Percentiles rank a stretch among this genome's conserved stretches.
Conservation (phyloP, 2,797 vertebrate species). For the Phalanger gymnotis region DNA sequence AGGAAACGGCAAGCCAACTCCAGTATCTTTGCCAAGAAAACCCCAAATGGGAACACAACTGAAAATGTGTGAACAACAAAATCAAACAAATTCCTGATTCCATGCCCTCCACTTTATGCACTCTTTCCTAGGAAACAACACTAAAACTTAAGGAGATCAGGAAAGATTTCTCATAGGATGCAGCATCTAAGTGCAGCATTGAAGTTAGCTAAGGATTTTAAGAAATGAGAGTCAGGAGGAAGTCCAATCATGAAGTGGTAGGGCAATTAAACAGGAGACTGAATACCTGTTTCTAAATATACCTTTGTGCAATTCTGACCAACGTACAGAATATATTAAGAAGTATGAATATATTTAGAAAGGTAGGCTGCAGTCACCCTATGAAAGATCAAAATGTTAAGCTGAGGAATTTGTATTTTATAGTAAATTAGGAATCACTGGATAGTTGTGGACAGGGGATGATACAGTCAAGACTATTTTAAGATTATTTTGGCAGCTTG, state of each 20-base stretch:
- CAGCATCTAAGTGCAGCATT: background rate
- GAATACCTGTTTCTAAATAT: background rate
- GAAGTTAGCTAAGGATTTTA: background rate
- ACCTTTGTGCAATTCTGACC: background rate
- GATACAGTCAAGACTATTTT: no score
- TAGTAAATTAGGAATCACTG: background rate
- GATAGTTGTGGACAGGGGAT: background rate
- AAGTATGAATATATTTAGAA: background rate
- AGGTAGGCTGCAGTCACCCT: background rate
- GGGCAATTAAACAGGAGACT: background rate
- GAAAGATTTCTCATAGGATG: background rate
- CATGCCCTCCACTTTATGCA: background rate
- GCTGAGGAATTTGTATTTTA: background rate
- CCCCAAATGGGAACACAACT: background rate
- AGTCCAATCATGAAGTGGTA: no score
- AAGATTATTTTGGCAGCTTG: no score
- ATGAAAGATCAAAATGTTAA: background rate
- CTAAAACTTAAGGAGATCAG: no score
- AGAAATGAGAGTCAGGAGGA: background rate
- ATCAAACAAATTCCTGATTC: background rate
- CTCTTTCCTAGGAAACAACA: no score
- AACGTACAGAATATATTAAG: background rate
- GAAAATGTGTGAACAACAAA: no score
- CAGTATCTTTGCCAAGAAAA: background rate
- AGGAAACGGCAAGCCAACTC: background rate